Conservation (phyloP, 1,140 invertebrate species). For the Dendrolimus punctatus region DNA sequence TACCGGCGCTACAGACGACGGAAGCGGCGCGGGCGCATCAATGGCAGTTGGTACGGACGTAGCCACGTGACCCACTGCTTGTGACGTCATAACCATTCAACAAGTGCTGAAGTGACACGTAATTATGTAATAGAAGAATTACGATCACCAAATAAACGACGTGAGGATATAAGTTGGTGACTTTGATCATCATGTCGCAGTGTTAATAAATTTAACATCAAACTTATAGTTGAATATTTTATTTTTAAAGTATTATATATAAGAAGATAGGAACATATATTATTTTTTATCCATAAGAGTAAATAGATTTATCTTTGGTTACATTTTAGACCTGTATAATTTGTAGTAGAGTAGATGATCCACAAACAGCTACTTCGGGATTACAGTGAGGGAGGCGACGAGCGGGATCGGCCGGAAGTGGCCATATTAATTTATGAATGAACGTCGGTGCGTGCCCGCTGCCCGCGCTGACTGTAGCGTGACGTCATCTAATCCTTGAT, state of each 20-base stretch:
- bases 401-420: slow-evolving; percentile 42
- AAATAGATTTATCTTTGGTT: too few relatives aligned
- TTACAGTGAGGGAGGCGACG: slow-evolving; percentile 10
- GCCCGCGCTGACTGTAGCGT: slow-evolving; percentile 15
- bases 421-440: slow-evolving; percentile 57
- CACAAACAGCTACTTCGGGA: too few relatives aligned
- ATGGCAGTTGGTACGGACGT: slow-evolving; percentile 17
- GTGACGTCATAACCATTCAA: slow-evolving; percentile 23
- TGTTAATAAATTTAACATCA: too few relatives aligned
- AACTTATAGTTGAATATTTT: too few relatives aligned
- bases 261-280: too few relatives aligned
- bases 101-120: slow-evolving; percentile 1
- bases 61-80: slow-evolving; percentile 24
- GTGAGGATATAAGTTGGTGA: too few relatives aligned
- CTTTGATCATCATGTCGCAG: too few relatives aligned
- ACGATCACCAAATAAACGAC: too few relatives aligned
- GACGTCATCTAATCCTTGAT: slow-evolving; percentile 22
- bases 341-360: too few relatives aligned
- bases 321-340: too few relatives aligned
- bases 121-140: background rate
- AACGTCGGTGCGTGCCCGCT: slow-evolving; percentile 34
- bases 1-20: slow-evolving; percentile 46
- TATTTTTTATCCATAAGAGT: too few relatives aligned
- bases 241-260: too few relatives aligned
- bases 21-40: slow-evolving; percentile 39